phyloP scores from a whole-genome alignment of 2,797 vertebrate species.

The Salarias fasciatus region DNA sequence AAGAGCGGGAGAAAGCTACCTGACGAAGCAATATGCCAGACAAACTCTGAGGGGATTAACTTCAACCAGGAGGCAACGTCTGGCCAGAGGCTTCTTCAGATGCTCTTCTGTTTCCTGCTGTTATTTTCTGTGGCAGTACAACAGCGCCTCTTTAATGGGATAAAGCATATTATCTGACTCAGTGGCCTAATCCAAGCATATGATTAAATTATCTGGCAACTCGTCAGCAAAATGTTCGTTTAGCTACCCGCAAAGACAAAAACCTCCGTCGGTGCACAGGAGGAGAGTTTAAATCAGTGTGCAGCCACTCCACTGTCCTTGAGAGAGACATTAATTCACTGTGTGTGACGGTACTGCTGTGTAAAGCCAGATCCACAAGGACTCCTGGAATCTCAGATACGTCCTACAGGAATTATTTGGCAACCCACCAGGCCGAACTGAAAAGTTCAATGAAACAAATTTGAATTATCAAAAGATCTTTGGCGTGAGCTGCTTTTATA shows the following conservation, averaged over 20 bases:
- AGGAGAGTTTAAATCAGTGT: background rate
- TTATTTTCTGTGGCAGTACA: slow-evolving; percentile 5
- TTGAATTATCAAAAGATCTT: background rate
- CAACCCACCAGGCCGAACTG: background rate
- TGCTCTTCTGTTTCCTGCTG: slow-evolving; percentile 43
- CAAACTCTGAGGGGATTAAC: slow-evolving; percentile 32
- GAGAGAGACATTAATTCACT: no score
- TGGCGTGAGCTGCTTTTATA: background rate
- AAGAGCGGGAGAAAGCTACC: slow-evolving; percentile 32
- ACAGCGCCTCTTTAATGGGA: slow-evolving; percentile 7
- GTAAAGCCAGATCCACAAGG: background rate
- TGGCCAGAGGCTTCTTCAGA: slow-evolving; percentile 54
- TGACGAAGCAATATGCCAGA: slow-evolving; percentile 36
- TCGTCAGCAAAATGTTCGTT: slow-evolving; percentile 2
- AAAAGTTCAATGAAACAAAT: background rate
- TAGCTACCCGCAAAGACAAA: background rate
- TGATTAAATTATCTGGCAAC: background rate
- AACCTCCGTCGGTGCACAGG: background rate
- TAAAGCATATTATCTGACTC: slow-evolving; percentile 15
- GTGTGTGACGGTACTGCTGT: no score
- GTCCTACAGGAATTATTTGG: background rate
- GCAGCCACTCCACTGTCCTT: no score
- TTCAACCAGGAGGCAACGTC: slow-evolving; percentile 46
- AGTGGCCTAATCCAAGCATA: background rate
- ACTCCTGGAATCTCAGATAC: background rate